A percentile compares a stretch with the other conserved stretches of the same genome.
phyloP scores from a whole-genome alignment of 1,140 invertebrate genomes.

The Coptotermes formosanus region DNA sequence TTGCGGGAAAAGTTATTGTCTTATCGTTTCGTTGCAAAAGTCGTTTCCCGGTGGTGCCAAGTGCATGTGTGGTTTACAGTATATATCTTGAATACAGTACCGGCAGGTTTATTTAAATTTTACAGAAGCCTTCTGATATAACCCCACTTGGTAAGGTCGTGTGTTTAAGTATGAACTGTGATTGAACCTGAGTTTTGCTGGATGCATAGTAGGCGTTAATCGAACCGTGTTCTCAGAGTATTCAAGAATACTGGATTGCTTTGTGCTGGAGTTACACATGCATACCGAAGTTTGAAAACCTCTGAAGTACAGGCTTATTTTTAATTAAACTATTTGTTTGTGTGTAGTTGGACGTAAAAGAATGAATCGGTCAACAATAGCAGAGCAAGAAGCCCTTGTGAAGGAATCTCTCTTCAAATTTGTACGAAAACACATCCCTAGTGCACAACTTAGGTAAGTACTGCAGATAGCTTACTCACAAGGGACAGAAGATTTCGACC shows the following conservation, averaged over 20 bases:
- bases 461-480: neutral
- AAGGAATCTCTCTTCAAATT: conserved; percentile 77
- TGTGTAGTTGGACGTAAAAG: conserved; percentile 3
- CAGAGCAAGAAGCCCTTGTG: conserved; percentile 72
- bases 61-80: neutral
- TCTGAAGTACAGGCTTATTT: neutral
- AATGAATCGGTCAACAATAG: conserved; percentile 38
- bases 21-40: neutral
- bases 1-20: neutral
- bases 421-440: conserved; percentile 72
- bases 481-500: too few relatives aligned
- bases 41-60: neutral
- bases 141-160: neutral
- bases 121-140: neutral
- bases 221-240: too few relatives aligned
- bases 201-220: too few relatives aligned
- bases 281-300: neutral
- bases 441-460: conserved; percentile 64
- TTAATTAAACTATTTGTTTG: neutral
- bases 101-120: neutral
- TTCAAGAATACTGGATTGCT: too few relatives aligned
- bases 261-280: neutral
- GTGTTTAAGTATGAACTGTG: neutral
- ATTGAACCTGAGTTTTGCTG: neutral
- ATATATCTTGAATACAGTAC: neutral